Evolutionary conservation across 2,113 vertebrate genomes (phyloP), one percentile per base, ranked within the genome.

Genomic region (Sylvia atricapilla): DNA sequence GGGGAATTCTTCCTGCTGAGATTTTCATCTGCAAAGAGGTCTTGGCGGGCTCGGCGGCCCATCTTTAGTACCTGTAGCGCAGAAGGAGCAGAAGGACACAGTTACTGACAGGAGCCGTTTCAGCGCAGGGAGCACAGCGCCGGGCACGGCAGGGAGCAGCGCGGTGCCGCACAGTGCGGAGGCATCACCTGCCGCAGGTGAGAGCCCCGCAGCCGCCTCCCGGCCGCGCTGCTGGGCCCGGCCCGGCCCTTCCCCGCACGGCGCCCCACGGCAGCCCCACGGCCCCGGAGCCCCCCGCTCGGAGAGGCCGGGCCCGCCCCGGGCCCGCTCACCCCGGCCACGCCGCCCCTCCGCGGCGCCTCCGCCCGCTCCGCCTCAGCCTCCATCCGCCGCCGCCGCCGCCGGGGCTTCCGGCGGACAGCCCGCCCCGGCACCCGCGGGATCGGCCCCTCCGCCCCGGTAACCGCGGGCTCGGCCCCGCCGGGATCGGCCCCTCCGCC

Each of bases 11-110:
- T 99, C 96, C 96, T 97, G 46, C 49, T 68, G 39, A 95, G 86
- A 28, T 95, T 96, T 85, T 99, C 98, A 25, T 98, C 97, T 69
- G 96, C 95, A 2, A 96, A n/a, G 15, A 98, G 94, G 77, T 99
- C 98, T 53, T 96, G 97, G 6, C 98, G 87, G 92, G 99, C 98
- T 90, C 99, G 98, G 56, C 99, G 98, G 63, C 99, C 99, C 95
- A 98, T 98, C 95, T 98, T 99, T 79, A 98, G 93, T 24, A 97
- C 97, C 99, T 99, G 92, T 4, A 89, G 59, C 0, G 3, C 27
- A 39, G 27, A 33, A 66, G 60, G 31, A 49, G 60, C 56, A 23
- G 22, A 68, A 64, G n/a, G 59, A n/a, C 20, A 10, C 0, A 2
- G 69, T 92, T 80, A 95, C 55, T 13, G 41, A 30, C 67, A 35